Base-by-base conservation (phyloP, 1,140 invertebrate species). In the Onthophagus taurus region DNA sequence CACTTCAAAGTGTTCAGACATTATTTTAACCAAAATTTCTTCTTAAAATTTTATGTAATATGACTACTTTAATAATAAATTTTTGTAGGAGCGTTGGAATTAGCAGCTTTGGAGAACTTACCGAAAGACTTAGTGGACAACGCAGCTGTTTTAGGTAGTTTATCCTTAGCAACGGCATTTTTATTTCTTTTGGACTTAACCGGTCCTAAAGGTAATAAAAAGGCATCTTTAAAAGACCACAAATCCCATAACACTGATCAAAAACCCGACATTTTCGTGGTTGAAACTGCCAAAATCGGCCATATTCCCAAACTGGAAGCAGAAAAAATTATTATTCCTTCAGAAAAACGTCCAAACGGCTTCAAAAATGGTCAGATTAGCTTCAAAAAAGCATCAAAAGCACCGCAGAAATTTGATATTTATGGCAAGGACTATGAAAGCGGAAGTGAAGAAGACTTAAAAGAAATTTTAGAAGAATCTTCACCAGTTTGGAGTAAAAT, bases 31-130 rank as follows among this genome's bases (percentile, higher is more conserved):
- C n/a, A n/a, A 19, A 7, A 21, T 21, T 24, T 38, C 6, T 2
- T 38, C 2, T 21, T 1, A 3, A 21, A 26, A 9, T 37, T 9
- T 4, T 14, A 37, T 12, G 7, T 13, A 14, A 34, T 14, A 3
- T 36, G 4, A n/a, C 4, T 39, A 24, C 9, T 39, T 39, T 6
- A 33, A 6, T 39, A n/a, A 14, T 19, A 23, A 1, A 14, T 46
- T 23, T 52, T 54, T 47, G 7, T 55, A 76, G 74, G 72, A 51
- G 76, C 75, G 51, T 61, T 84, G 53, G 74, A 77, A 44, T 65
- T 83, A 37, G 77, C 78, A 8, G 76, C 80, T 4, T 68, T 84
- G 52, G 82, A 85, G 53, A 77, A 74, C 30, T 72, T 84, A 2
- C 80, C 80, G 2, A 56, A 65, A 7, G 70, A 77, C 26, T 62